These are phyloP conservation scores for Sebastes variabilis DNA, from an alignment of 2,797 vertebrate species.

Conservation along the genomic window DNA sequence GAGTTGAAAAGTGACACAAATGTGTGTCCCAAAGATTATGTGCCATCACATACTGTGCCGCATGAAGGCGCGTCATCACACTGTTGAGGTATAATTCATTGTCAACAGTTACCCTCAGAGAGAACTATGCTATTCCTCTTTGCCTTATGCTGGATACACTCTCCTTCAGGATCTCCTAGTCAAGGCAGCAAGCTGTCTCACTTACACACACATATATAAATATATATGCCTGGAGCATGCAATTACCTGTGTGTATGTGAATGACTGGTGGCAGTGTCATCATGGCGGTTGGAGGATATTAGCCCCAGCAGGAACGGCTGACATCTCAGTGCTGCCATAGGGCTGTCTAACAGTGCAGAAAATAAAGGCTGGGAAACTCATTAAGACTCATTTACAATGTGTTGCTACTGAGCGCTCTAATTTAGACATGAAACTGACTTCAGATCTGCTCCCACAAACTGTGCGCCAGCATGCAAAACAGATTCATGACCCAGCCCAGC, in stretches of 20 bases:
- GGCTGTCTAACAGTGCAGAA: conserved; percentile 83
- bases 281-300: conserved; percentile 71
- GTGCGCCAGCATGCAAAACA: conserved; percentile 39
- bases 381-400: conserved; percentile 74
- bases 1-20: conserved; percentile 3
- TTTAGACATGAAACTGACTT: conserved; percentile 63
- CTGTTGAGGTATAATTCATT: not conserved
- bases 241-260: conserved; percentile 75
- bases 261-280: conserved; percentile 70
- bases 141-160: conserved; percentile 16
- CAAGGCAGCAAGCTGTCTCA: conserved; percentile 22
- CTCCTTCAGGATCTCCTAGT: conserved; percentile 24
- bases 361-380: conserved; percentile 80
- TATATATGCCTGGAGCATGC: conserved; percentile 63
- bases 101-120: not conserved
- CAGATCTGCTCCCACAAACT: conserved; percentile 60
- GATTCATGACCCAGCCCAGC: conserved; percentile 8
- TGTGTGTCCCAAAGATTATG: not conserved
- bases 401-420: conserved; percentile 63
- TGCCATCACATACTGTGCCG: not conserved
- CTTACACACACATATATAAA: conserved; percentile 20
- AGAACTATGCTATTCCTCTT: conserved; percentile 10
- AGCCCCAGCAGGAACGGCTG: conserved; percentile 73
- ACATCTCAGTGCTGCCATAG: conserved; percentile 66
- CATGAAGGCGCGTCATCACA: not conserved